Conservation (phyloP, 2,888 invertebrate genomes). For the Dyspetes luteomarginatus region DNA sequence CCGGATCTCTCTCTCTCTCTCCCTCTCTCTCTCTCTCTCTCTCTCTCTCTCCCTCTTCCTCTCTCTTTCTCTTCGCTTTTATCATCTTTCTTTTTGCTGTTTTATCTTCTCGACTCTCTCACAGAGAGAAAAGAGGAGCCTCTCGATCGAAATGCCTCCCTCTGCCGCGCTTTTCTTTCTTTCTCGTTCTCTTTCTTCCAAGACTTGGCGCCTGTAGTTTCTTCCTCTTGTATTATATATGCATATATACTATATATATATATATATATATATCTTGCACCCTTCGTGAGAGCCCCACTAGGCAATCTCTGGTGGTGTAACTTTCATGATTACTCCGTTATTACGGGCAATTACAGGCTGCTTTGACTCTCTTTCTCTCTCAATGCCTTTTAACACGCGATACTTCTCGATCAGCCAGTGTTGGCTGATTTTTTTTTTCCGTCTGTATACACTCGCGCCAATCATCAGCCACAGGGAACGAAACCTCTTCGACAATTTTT, state of each 20-base stretch:
- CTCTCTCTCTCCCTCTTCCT: neutral
- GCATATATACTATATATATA: neutral
- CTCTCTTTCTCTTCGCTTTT: neutral
- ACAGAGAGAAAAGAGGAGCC: neutral
- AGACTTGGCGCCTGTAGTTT: constrained; percentile 22
- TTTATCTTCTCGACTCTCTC: neutral
- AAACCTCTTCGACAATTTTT: constrained; percentile 39
- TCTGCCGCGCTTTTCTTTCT: neutral
- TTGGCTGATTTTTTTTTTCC: constrained; percentile 52
- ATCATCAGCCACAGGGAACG: constrained; percentile 17
- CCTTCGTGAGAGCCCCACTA: constrained; percentile 46
- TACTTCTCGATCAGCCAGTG: constrained; percentile 65
- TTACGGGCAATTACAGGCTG: constrained; percentile 73
- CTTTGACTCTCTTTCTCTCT: constrained; percentile 49
- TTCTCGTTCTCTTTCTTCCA: neutral
- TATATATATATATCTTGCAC: constrained; percentile 29
- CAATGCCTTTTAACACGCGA: constrained; percentile 73
- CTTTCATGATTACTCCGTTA: constrained; percentile 74
- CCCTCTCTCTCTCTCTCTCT: neutral
- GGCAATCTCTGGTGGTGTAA: constrained; percentile 70
- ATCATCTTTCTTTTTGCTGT: no score
- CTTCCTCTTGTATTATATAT: constrained; percentile 33
- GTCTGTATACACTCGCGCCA: constrained; percentile 14
- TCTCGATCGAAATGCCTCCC: constrained; percentile 26
- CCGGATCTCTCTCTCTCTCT: neutral